Evolutionary conservation across 2,888 invertebrate genomes (phyloP), one percentile per base, ranked within the genome.

Genomic region (Chalcis sispes): DNA sequence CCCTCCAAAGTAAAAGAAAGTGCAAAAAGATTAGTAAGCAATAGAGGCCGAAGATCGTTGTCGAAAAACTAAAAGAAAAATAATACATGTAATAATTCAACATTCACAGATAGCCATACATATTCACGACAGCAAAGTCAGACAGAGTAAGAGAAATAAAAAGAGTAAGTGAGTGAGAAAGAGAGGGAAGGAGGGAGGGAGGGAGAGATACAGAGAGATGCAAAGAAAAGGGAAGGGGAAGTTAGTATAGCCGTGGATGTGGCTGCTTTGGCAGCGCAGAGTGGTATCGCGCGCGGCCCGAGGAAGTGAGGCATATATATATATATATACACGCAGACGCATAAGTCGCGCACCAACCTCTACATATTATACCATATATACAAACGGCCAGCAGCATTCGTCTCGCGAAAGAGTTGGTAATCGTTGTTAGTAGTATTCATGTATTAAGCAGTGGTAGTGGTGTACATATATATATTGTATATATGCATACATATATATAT

Each of bases 201-300:
- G 40, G 50, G 36, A 23, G 32, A 69, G 59, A 73, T 25, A 50
- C 32, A 50, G 27, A 66, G 23, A 61, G 32, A 48, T 40, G 18
- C 58, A 23, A 61, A 25, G 58, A 32, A 64, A 23, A 58, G 23
- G 18, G n/a, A 48, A 13, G 10, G 50, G 65, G 48, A 40, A 61
- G 67, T 36, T 52, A 61, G 61, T 67, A 67, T 67, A 74, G 67
- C 42, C 25, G 54, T 29, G 56, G 48, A 48, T 56, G 73, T 73
- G 59, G 73, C 40, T 59, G 74, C 74, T 74, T 74, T 69, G 67
- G 62, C 62, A 74, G 69, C 62, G 54, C 73, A 73, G 67, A 73
- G 73, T 69, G 20, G 69, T 69, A 56, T 46, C 42, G 69, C 69
- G 67, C 67, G 62, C 25, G 67, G 32, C 59, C n/a, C 65, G 56